Base-by-base conservation (phyloP, 1,140 invertebrate genomes). In the Bombus difficillimus region DNA sequence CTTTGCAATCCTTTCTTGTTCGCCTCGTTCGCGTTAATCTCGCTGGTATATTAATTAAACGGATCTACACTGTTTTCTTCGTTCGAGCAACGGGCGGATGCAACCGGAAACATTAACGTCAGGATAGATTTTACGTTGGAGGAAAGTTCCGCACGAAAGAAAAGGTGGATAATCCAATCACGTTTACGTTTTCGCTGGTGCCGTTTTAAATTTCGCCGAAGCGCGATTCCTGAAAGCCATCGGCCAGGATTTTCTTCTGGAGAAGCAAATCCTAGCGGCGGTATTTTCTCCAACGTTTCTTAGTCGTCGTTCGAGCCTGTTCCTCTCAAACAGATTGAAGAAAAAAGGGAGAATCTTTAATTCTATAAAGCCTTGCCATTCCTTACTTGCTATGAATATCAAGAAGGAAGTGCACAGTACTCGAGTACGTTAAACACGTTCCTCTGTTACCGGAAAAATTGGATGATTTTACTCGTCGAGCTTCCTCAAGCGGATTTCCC, bases 131-230 rank as follows among this genome's bases (percentile, higher is more conserved):
- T 75, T 13, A 28, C 69, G n/a, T 13, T 18, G 47, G 47, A 53
- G 32, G 10, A 68, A 66, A 76, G 37, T 64, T 47, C 4, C 41
- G 72, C 22, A 9, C 39, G 41, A 75, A 76, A 59, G 53, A 66
- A 66, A 76, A 41, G n/a, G 53, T n/a, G 59, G 57, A 66, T 83
- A 83, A 83, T 83, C 81, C 81, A 83, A 83, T 83, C 72, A 28
- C 81, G 81, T 66, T 76, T 75, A 75, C 57, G 81, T 76, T 82
- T 64, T 64, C 71, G 53, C 39, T 22, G 32, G 71, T 37, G 77
- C 22, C 39, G 68, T 13, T 83, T 83, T 75, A 64, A 83, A 83
- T 75, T 83, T 83, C 22, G 10, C 41, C 5, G 18, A 28, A 8
- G 12, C 12, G 69, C 69, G 47, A 64, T 59, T n/a, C 79, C 37